These are phyloP conservation scores for Ennomos erosarius DNA, from an alignment of 2,888 invertebrate species.

Conservation along the genomic window DNA sequence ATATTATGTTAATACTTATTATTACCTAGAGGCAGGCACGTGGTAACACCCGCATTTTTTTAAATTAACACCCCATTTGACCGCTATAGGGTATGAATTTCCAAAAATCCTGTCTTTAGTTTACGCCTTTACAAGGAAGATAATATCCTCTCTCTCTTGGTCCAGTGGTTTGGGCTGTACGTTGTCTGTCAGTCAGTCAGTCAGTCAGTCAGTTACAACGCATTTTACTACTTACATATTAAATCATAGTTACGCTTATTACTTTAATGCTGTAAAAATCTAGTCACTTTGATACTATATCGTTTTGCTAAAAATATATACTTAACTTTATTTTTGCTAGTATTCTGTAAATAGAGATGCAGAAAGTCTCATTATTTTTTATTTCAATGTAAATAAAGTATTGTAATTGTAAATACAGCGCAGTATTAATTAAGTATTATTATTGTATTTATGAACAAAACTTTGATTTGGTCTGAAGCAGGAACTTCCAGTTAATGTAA, in stretches of 20 bases:
- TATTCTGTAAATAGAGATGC: conserved; percentile 16
- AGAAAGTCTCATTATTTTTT: conserved; percentile 6
- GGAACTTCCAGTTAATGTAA: conserved; percentile 31
- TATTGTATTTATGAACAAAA: conserved; percentile 23
- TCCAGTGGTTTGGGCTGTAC: too few species aligned
- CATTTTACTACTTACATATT: too few species aligned
- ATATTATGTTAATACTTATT: too few species aligned
- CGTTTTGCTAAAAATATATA: conserved; percentile 14
- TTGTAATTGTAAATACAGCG: conserved; percentile 13
- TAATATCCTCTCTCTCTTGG: too few species aligned
- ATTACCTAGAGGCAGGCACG: too few species aligned
- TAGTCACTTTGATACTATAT: conserved; percentile 21
- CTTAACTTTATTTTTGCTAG: conserved; percentile 13
- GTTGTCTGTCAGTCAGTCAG: too few species aligned
- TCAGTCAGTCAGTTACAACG: too few species aligned
- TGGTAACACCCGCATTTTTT: too few species aligned
- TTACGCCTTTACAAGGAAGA: too few species aligned
- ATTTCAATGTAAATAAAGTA: conserved; percentile 11
- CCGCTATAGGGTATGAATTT: too few species aligned
- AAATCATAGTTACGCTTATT: conserved; percentile 26
- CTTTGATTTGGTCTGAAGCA: conserved; percentile 30
- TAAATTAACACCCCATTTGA: too few species aligned
- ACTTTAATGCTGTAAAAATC: conserved; percentile 12
- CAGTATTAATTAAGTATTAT: conserved; percentile 26
- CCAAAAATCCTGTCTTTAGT: too few species aligned